phyloP scores from a whole-genome alignment of 1,140 invertebrate species.

The Semibalanus balanoides region DNA sequence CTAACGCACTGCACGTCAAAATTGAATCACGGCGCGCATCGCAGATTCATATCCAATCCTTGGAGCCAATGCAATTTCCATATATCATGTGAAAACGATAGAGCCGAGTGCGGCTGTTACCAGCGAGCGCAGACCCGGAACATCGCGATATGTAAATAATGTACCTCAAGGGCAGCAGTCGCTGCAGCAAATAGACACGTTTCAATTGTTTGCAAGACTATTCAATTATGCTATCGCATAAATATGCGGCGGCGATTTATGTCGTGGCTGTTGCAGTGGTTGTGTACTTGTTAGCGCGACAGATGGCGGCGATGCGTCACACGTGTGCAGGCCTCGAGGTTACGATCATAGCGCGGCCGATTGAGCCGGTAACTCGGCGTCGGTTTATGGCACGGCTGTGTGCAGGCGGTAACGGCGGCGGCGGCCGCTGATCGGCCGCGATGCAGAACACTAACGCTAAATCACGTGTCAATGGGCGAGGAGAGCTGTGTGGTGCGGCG shows the following conservation, averaged over 20 bases:
- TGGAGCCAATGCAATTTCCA: background rate
- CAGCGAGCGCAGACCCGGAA: no score
- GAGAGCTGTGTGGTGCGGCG: background rate
- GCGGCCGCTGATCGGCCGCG: no score
- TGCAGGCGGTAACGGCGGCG: background rate
- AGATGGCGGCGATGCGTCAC: background rate
- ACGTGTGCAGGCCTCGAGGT: background rate
- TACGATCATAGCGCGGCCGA: background rate
- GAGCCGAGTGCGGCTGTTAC: background rate
- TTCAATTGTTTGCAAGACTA: background rate
- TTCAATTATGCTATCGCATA: background rate
- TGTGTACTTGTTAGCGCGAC: background rate
- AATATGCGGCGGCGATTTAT: background rate
- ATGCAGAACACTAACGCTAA: background rate
- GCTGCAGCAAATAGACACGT: background rate
- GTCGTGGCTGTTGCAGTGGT: background rate
- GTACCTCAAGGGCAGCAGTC: background rate
- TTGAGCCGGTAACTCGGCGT: background rate
- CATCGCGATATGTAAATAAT: background rate
- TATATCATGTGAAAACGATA: background rate
- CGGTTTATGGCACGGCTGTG: background rate
- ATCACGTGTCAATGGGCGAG: background rate
- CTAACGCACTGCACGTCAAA: background rate
- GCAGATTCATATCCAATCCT: background rate
- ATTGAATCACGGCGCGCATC: background rate